Evolutionary conservation across 2,888 invertebrate species (phyloP).

Genomic region (Volucella bombylans): DNA sequence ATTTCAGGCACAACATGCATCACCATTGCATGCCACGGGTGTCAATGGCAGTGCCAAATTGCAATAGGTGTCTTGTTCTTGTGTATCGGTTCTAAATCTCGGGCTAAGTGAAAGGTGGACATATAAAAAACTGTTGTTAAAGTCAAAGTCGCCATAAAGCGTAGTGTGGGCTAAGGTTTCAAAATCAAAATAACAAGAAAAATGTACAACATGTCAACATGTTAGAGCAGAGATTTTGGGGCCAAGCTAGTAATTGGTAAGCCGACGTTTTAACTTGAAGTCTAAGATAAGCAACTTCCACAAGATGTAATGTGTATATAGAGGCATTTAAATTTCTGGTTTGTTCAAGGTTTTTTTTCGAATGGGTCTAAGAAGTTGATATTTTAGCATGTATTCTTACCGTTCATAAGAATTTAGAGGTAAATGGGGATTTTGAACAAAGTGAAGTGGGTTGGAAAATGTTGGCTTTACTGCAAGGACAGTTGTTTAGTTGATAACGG

Average conservation of each 20-base stretch:
- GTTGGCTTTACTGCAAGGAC: too few relatives aligned
- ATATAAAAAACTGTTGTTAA: neutral
- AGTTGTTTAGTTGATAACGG: too few relatives aligned
- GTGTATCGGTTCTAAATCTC: constrained; percentile 40
- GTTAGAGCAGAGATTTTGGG: constrained; percentile 46
- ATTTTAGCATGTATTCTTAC: too few relatives aligned
- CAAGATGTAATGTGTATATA: constrained; percentile 45
- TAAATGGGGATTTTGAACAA: too few relatives aligned
- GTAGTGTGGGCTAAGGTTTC: constrained; percentile 9
- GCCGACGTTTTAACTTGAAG: constrained; percentile 27
- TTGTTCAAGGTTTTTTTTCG: constrained; percentile 21
- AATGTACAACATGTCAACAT: constrained; percentile 32
- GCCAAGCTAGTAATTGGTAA: constrained; percentile 65
- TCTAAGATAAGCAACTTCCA: constrained; percentile 51
- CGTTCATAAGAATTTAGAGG: too few relatives aligned
- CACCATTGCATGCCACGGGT: constrained; percentile 53
- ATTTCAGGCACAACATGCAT: constrained; percentile 46
- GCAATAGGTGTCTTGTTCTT: constrained; percentile 35
- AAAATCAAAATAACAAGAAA: constrained; percentile 24
- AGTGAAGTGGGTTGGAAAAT: too few relatives aligned
- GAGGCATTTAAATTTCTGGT: constrained; percentile 40
- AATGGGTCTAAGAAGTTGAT: too few relatives aligned
- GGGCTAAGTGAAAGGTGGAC: constrained; percentile 42
- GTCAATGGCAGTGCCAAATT: constrained; percentile 50
- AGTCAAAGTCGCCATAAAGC: constrained; percentile 44